Conservation (phyloP, 1,140 invertebrate species). For the Bilobella aurantiaca region DNA sequence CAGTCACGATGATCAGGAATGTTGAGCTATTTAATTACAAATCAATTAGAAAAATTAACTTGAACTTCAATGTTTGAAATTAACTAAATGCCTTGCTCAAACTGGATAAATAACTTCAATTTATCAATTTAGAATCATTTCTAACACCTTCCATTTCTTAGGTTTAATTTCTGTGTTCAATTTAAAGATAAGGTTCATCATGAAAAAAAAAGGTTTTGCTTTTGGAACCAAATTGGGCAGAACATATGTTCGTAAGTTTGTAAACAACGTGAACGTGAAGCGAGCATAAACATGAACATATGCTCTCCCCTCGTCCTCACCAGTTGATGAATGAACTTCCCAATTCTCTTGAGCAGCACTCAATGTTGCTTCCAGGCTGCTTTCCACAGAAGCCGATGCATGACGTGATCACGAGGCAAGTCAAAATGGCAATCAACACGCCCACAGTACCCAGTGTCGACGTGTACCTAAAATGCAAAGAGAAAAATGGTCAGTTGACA, state of each 20-base stretch:
- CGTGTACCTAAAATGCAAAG: neutral
- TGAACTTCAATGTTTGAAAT: neutral
- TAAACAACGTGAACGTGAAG: neutral
- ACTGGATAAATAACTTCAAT: too few relatives aligned
- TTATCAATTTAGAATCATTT: too few relatives aligned
- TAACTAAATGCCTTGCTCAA: too few relatives aligned
- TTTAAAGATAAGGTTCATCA: too few relatives aligned
- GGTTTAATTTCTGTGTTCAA: too few relatives aligned
- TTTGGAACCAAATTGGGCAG: too few relatives aligned
- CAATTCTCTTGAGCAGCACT: constrained; percentile 3
- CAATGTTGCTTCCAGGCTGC: neutral
- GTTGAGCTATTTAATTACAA: neutral
- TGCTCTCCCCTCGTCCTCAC: neutral
- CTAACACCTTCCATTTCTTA: too few relatives aligned
- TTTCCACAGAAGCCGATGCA: constrained; percentile 3
- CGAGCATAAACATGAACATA: neutral
- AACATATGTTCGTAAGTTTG: too few relatives aligned
- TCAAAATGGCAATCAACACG: neutral
- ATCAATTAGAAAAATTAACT: neutral
- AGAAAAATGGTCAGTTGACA: too few relatives aligned
- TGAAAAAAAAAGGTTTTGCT: too few relatives aligned
- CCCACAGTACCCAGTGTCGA: neutral
- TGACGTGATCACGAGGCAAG: neutral
- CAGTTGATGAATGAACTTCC: constrained; percentile 5
- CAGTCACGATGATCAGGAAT: neutral